Evolutionary conservation across 2,888 invertebrate species (phyloP).

Genomic region (Limnephilus auricula): DNA sequence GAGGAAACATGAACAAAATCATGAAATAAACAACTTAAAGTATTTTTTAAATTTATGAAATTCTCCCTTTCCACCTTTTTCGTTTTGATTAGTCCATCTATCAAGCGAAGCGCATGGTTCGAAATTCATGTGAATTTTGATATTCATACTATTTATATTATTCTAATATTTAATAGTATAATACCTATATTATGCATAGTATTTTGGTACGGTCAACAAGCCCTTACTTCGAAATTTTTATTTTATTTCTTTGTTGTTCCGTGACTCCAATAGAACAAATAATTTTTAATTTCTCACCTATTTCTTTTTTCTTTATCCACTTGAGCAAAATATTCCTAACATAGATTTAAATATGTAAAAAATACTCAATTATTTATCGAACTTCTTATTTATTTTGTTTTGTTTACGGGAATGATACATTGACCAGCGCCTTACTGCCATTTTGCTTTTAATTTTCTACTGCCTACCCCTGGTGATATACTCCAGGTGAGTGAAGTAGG

Average conservation of each 20-base stretch:
- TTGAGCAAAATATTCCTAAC: slow-evolving; percentile 12
- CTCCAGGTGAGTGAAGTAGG: background rate
- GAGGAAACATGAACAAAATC: background rate
- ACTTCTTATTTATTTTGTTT: slow-evolving; percentile 33
- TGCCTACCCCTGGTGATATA: background rate
- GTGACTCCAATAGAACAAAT: background rate
- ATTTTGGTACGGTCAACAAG: background rate
- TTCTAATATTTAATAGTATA: slow-evolving; percentile 31
- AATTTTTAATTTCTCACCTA: background rate
- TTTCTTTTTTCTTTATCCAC: background rate
- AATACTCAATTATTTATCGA: slow-evolving; percentile 19
- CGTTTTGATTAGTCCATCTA: background rate
- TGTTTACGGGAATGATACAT: slow-evolving; percentile 23
- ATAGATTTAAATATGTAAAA: background rate
- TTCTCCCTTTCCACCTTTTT: background rate
- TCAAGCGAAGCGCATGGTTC: background rate
- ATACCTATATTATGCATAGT: slow-evolving; percentile 32
- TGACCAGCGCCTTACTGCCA: slow-evolving; percentile 45
- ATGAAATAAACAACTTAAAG: background rate
- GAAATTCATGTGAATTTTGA: background rate
- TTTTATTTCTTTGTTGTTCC: slow-evolving; percentile 28
- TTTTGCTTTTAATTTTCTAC: slow-evolving; percentile 29
- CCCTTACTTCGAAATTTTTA: background rate
- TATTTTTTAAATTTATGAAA: background rate
- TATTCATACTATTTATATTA: slow-evolving; percentile 7